Evolutionary conservation across 2,113 vertebrate genomes (phyloP), one percentile per base, ranked within the genome.

Genomic region (Pedionomus torquatus): DNA sequence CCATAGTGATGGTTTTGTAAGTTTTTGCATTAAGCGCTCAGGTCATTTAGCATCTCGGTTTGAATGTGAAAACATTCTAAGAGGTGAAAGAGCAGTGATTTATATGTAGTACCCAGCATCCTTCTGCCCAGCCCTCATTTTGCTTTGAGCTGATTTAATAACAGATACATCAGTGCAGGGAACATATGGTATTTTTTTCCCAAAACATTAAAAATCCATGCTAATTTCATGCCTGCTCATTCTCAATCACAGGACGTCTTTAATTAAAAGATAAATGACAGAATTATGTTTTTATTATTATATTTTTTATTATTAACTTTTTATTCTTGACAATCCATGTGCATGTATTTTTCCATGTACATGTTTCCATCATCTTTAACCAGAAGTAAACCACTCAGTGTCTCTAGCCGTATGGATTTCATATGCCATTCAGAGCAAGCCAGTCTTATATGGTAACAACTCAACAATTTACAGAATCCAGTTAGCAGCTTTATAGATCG

Each of bases 381-480:
- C 91, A 95, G 37, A 94, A 83, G 85, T 41, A 89, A 90, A 84
- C 64, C 25, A 64, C 82, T 96, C 77, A 21, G 31, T 52, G 92
- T 83, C 70, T 93, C 94, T 95, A 94, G 85, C 96, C 96, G 96
- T 94, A 93, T 66, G 63, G 95, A 81, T 94, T 90, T 95, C 44
- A 3, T 89, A 44, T 39, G 91, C 84, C 80, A 74, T 51, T 49
- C 86, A 37, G 54, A 94, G 85, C 65, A 75, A 93, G 82, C 86
- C 83, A 96, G 93, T 97, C 96, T 95, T 88, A 41, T 3, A 79
- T 63, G 85, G 94, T 91, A 97, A 93, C 97, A 97, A 97, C 95
- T 98, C 97, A 97, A 97, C 97, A 97, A 95, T 89, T 93, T 90
- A 85, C 95, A 72, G 75, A 97, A 96, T 97, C 96, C 97, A 95